Evolutionary conservation across 2,113 vertebrate genomes (phyloP).

Genomic region (Solea solea): DNA sequence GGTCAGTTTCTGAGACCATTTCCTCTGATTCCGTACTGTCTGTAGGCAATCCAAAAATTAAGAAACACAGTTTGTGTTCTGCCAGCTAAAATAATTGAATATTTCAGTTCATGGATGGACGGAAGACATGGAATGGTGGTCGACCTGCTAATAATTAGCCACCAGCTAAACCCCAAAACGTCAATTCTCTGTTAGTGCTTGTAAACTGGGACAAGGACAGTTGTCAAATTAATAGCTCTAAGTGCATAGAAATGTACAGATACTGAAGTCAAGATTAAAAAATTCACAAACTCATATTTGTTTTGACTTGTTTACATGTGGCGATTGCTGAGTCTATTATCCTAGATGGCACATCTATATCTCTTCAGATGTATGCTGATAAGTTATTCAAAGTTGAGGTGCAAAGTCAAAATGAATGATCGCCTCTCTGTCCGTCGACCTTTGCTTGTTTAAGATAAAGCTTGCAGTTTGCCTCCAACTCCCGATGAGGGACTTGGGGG

Average conservation of each 20-base stretch:
- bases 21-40: constrained; percentile 11
- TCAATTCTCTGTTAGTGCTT: too few species aligned
- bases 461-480: constrained; percentile 26
- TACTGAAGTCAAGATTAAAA: too few species aligned
- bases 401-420: constrained; percentile 15
- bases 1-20: constrained; percentile 32
- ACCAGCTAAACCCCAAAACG: too few species aligned
- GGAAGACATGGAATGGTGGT: too few species aligned
- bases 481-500: constrained; percentile 32
- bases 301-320: neutral
- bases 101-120: too few species aligned
- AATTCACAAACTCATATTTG: neutral
- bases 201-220: too few species aligned
- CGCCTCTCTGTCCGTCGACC: constrained; percentile 32
- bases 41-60: neutral
- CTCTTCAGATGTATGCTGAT: constrained; percentile 15
- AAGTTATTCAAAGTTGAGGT: constrained; percentile 36
- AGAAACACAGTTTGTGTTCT: too few species aligned
- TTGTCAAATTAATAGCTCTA: too few species aligned
- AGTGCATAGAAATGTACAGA: too few species aligned
- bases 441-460: constrained; percentile 49
- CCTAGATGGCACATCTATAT: neutral
- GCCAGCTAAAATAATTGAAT: too few species aligned
- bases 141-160: too few species aligned
- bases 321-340: neutral